Base-by-base conservation (phyloP, 2,797 vertebrate species). In the Toxotes lorentzi region DNA sequence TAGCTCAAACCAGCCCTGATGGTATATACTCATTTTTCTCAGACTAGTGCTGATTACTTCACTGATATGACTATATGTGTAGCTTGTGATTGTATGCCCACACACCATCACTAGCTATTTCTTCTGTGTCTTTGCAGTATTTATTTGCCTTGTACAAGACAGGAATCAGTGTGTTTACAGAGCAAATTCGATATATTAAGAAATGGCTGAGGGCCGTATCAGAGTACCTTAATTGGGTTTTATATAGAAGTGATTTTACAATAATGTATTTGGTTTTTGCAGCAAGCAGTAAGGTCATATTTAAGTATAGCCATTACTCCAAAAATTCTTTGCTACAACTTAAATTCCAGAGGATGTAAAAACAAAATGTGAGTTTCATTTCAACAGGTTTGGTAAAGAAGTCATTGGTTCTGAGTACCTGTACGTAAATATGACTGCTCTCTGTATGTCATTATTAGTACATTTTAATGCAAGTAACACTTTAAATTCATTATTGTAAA, bases 331-430 rank as follows among this genome's bases (percentile, higher is more conserved):
- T 17, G 35, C 32, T 41, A 4, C 34, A 7, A 32, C 40, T 48
- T 47, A 74, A 50, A 50, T 51, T 27, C 24, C 45, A 47, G 21
- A 34, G 50, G 35, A 62, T 13, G 9, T 45, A 14, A 16, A 41
- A 41, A 23, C 17, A 17, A 32, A 70, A 61, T 32, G 2, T 24
- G 13, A 1, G 6, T 40, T 69, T 62, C 0, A 40, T 71, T 66
- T 60, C 4, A 51, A 57, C 19, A 23, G 38, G 35, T 59, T 41
- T 40, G 16, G 16, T 65, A 62, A 62, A 45, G 71, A 17, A 50
- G 13, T 50, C 2, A 30, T 35, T 41, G 10, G 7, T 30, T 66
- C 23, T 5, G 4, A 53, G 7, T 40, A 54, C 1, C 5, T 34
- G 53, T 35, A 34, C 32, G 17, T 23, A 38, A 70, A 77, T 32